Evolutionary conservation across 35 echinoderm and acorn worm species (phyloP).

Genomic region (Ophioderma brevispina): DNA sequence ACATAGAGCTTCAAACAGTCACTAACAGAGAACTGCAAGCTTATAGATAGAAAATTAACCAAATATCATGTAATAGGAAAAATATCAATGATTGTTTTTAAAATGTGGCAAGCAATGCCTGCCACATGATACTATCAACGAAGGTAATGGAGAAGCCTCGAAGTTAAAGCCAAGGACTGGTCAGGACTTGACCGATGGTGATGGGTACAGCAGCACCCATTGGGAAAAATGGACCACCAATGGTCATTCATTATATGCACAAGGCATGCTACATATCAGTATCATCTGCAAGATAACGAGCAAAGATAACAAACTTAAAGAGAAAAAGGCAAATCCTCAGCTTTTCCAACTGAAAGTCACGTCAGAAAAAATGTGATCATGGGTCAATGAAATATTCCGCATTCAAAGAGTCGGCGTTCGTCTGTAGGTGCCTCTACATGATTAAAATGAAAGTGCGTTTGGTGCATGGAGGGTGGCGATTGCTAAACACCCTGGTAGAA

Average conservation of each 20-base stretch:
- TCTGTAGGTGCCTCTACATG: constrained; percentile 21
- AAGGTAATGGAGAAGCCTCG: background rate
- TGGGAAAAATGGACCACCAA: background rate
- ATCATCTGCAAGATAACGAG: background rate
- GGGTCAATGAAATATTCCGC: background rate
- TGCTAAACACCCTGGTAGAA: constrained; percentile 12
- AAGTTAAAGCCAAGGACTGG: background rate
- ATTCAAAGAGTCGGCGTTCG: background rate
- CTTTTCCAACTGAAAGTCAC: background rate
- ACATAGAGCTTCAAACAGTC: too few relatives aligned
- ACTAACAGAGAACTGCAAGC: too few relatives aligned
- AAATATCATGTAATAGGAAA: too few relatives aligned
- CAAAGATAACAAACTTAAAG: background rate
- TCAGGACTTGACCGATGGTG: too few relatives aligned
- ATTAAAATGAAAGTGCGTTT: constrained; percentile 29
- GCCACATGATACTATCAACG: background rate
- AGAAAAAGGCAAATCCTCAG: background rate
- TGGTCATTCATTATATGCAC: background rate
- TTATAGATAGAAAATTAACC: too few relatives aligned
- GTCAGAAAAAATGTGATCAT: background rate
- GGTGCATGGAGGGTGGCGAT: constrained; percentile 28
- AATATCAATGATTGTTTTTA: constrained; percentile 2
- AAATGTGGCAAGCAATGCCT: background rate
- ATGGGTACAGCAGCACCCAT: background rate
- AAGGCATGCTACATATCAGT: background rate